Base-by-base conservation (phyloP, 2,113 vertebrate genomes). In the Jaculus jaculus region DNA sequence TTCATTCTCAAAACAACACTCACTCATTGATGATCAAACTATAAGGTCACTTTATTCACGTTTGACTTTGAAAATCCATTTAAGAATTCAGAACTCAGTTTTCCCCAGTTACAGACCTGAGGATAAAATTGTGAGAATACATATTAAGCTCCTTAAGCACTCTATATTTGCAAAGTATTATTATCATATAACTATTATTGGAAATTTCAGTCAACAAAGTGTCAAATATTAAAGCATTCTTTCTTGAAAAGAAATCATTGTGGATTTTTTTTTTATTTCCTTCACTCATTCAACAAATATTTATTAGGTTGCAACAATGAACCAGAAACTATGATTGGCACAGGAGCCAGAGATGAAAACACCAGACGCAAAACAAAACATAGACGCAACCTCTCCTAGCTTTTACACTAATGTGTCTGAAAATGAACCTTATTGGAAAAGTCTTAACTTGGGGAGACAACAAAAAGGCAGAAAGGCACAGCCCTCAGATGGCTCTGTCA, bases 341-440 rank as follows among this genome's bases (percentile, higher is more conserved):
- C 17, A 34, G 23, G 30, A 24, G 42, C 54, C 24, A 63, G 12
- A 89, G 24, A 61, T 79, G 6, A 58, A 60, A 84, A 39, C 39
- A n/a, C 24, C 61, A 23, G 20, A 24, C 74, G 23, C 5, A 30
- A 81, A 63, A 58, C 3, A 73, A 87, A 93, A 85, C 60, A 69
- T 10, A 10, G 21, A 32, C 47, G 39, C 61, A 39, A 7, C 58
- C 1, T 3, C 24, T n/a, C 37, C 47, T 2, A 89, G n/a, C 34
- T 81, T 91, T 90, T 34, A 63, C 20, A 74, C 5, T 9, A 89
- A 65, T 21, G n/a, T 83, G 73, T 63, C 47, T 90, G 32, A 87
- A 93, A 95, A 87, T 75, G 51, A 94, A 65, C 61, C 81, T 74
- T 54, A 20, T 30, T 72, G 42, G 32, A 66, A 84, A 96, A 66